Conservation (phyloP, 2,888 invertebrate genomes). For the Mallateleia sp. region DNA sequence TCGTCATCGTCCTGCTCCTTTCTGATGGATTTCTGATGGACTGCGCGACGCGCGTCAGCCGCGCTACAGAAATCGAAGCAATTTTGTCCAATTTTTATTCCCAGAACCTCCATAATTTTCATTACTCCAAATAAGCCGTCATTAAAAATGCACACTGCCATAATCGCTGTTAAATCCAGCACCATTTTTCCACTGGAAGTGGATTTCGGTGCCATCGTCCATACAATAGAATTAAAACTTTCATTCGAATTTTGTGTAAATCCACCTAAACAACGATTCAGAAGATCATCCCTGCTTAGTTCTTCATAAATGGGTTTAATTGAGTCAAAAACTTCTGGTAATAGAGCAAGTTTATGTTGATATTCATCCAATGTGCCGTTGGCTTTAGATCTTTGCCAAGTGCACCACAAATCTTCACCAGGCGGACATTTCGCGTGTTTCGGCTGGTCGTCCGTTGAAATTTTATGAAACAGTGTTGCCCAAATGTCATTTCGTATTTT, state of each 20-base stretch:
- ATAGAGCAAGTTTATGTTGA: slow-evolving; percentile 46
- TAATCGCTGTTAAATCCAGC: slow-evolving; percentile 53
- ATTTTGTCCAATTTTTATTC: slow-evolving; percentile 36
- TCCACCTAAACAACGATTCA: slow-evolving; percentile 59
- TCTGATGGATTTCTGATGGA: too few species aligned
- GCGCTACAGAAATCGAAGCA: slow-evolving; percentile 41
- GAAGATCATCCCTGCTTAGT: slow-evolving; percentile 61
- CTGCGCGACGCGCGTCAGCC: slow-evolving; percentile 40
- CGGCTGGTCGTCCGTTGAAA: slow-evolving; percentile 70
- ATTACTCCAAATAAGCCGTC: slow-evolving; percentile 56
- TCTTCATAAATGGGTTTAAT: slow-evolving; percentile 61
- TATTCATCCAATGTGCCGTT: slow-evolving; percentile 30
- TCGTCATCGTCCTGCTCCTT: slow-evolving; percentile 1
- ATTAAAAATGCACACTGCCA: slow-evolving; percentile 58
- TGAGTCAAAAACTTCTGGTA: slow-evolving; percentile 41
- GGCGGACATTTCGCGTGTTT: slow-evolving; percentile 72
- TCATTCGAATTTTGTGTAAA: slow-evolving; percentile 72
- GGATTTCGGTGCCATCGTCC: slow-evolving; percentile 71
- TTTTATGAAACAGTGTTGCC: slow-evolving; percentile 74
- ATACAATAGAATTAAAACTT: slow-evolving; percentile 60
- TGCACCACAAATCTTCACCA: slow-evolving; percentile 76
- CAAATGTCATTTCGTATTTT: slow-evolving; percentile 75
- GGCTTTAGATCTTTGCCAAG: slow-evolving; percentile 73
- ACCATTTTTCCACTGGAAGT: slow-evolving; percentile 57
- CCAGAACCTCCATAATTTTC: slow-evolving; percentile 34